Conservation (phyloP, 2,113 vertebrate genomes). For the Chiloscyllium plagiosum region DNA sequence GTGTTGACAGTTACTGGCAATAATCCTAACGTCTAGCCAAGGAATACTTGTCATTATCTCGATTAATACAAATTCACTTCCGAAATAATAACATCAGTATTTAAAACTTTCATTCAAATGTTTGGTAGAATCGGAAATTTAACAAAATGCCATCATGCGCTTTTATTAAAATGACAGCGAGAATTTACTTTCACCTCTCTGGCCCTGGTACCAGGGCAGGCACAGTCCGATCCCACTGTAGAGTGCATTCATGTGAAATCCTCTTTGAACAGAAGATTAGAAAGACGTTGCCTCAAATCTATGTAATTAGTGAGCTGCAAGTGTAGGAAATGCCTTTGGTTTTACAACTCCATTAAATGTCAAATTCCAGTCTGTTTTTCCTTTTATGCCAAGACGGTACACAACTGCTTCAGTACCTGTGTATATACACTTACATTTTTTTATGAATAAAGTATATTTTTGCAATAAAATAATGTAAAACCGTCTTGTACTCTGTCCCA, state of each 20-base stretch:
- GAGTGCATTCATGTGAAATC: neutral
- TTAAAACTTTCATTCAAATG: neutral
- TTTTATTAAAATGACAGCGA: neutral
- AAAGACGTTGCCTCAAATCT: no score
- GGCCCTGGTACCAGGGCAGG: neutral
- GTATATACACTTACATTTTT: no score
- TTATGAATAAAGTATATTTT: no score
- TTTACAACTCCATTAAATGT: no score
- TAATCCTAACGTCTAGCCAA: neutral
- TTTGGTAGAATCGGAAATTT: neutral
- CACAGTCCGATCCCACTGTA: neutral
- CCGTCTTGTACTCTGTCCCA: neutral
- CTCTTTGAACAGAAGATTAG: no score
- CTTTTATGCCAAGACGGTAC: no score
- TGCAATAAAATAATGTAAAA: neutral
- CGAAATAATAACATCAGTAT: neutral
- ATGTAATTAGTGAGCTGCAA: no score
- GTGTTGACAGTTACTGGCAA: neutral
- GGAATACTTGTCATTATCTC: neutral
- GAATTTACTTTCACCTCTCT: neutral
- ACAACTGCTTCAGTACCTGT: no score
- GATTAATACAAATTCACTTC: neutral
- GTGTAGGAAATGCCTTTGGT: no score
- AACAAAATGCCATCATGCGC: neutral
- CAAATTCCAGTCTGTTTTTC: no score